Percentiles rank a stretch among this genome's conserved stretches.
phyloP scores from a whole-genome alignment of 2,888 invertebrate genomes.

The Resseliella maxima region DNA sequence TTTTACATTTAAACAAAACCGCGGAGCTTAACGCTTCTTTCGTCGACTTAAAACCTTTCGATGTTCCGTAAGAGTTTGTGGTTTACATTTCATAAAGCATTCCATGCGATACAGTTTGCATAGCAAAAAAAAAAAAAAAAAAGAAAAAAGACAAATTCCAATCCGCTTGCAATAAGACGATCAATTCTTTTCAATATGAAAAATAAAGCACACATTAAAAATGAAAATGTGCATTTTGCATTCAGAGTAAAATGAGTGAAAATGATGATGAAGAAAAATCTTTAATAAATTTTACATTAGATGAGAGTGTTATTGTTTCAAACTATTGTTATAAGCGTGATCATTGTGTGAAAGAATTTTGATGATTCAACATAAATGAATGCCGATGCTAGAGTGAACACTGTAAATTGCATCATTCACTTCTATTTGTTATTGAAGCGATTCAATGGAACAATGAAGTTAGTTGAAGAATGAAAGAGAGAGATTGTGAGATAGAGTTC shows the following conservation, averaged over 20 bases:
- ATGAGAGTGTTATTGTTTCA: slow-evolving; percentile 64
- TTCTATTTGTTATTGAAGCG: too few species aligned
- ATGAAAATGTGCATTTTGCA: slow-evolving; percentile 34
- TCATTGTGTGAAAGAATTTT: not conserved
- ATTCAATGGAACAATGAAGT: too few species aligned
- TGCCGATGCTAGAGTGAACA: not conserved
- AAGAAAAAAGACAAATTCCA: not conserved
- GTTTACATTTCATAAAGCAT: not conserved
- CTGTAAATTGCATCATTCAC: not conserved
- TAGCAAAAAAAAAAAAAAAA: too few species aligned
- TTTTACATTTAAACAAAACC: not conserved
- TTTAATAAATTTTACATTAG: too few species aligned
- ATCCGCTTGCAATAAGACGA: not conserved
- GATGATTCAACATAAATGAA: slow-evolving; percentile 13
- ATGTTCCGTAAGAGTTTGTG: not conserved
- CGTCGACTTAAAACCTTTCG: not conserved
- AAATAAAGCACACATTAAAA: too few species aligned
- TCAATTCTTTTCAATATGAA: not conserved
- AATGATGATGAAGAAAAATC: not conserved
- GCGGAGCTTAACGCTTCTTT: not conserved
- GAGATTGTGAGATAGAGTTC: too few species aligned
- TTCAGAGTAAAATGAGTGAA: not conserved
- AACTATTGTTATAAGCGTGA: not conserved
- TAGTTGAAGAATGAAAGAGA: too few species aligned
- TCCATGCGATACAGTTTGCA: too few species aligned